phyloP scores from a whole-genome alignment of 2,113 vertebrate genomes.

The Tylochromis polylepis region DNA sequence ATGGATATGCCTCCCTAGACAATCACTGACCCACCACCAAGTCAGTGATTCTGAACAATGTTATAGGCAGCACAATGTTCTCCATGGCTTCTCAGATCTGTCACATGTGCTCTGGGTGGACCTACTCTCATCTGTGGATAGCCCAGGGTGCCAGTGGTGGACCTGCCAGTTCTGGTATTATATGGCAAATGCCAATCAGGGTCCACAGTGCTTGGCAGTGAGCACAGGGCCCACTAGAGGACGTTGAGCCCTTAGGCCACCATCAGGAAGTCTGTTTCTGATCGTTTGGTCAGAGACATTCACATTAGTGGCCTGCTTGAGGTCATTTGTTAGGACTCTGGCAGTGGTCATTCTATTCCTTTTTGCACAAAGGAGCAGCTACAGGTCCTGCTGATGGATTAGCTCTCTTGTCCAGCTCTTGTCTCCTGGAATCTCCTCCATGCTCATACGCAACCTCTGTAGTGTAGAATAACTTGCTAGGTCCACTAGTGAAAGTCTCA shows the following conservation, averaged over 20 bases:
- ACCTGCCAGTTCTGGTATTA: background rate
- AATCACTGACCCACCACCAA: background rate
- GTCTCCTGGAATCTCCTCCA: fast-evolving
- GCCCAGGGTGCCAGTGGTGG: background rate
- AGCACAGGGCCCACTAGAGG: background rate
- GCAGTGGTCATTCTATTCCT: fast-evolving
- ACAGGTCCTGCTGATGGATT: background rate
- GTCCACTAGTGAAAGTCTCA: background rate
- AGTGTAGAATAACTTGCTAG: background rate
- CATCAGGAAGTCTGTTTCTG: background rate
- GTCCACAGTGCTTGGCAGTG: background rate
- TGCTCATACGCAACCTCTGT: fast-evolving
- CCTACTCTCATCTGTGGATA: background rate
- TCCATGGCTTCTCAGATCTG: background rate
- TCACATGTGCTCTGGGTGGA: background rate
- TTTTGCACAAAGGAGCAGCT: background rate
- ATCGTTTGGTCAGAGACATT: background rate
- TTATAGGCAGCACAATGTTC: fast-evolving
- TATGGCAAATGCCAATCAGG: background rate
- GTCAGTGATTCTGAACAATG: too few species aligned
- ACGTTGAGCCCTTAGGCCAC: too few species aligned
- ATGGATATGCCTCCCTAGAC: background rate
- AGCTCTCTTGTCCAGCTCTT: background rate
- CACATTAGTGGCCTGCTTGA: background rate
- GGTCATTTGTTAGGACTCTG: background rate